A percentile compares a stretch with the other conserved stretches of the same genome.
Conservation (phyloP, 2,888 invertebrate genomes). For the Lamellibrachia columna region DNA sequence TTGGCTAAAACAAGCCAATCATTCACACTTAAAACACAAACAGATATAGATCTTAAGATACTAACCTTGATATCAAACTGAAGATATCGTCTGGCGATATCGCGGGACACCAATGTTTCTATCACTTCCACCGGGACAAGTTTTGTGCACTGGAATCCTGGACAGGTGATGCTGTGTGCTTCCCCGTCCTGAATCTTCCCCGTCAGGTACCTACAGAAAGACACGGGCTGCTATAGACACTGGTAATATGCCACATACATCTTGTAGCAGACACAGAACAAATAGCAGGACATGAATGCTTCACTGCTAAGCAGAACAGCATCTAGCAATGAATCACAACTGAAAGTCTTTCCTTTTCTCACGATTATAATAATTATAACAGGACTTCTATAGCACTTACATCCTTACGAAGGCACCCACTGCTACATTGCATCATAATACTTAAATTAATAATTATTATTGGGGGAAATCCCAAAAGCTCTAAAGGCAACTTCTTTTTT, state of each 20-base stretch:
- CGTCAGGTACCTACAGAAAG: conserved; percentile 70
- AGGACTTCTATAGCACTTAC: no score
- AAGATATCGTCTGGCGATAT: conserved; percentile 74
- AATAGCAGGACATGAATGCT: no score
- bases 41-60: neutral
- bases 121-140: conserved; percentile 76
- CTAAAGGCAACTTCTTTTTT: no score
- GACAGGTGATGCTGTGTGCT: conserved; percentile 75
- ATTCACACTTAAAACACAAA: neutral
- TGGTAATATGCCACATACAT: neutral
- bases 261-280: neutral
- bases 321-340: no score
- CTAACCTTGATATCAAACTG: conserved; percentile 76
- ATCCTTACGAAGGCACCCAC: no score
- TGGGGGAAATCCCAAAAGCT: no score
- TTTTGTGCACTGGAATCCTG: conserved; percentile 74
- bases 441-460: no score
- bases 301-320: no score
- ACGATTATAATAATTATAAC: no score
- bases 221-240: no score
- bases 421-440: no score
- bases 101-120: conserved; percentile 74
- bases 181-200: conserved; percentile 76
- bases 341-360: no score
- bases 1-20: neutral